Evolutionary conservation across 1,140 invertebrate genomes (phyloP), one percentile per base, ranked within the genome.

Genomic region (Philopotamus ludificatus): DNA sequence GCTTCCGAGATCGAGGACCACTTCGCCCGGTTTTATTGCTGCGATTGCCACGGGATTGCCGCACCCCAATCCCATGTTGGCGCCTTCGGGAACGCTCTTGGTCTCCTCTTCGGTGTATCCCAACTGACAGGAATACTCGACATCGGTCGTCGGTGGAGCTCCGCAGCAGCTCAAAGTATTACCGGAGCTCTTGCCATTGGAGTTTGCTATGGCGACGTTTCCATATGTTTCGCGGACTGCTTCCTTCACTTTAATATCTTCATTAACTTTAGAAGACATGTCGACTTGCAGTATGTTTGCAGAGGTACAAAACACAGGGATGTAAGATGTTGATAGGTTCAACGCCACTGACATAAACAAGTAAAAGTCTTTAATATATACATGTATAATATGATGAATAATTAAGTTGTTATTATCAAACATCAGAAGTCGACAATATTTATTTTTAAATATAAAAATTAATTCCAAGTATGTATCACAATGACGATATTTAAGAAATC

Each of bases 211-310:
- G n/a, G 34, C 34, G 8, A 39, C 34, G 8, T 39, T 39, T 39
- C 34, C 34, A 39, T 39, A 39, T 8, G 34, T 39, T 8, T n/a
- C 8, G 8, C 34, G 8, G n/a, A 39, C 34, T 39, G 34, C n/a
- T 39, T 39, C 34, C n/a, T 39, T 39, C n/a, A 39, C n/a, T n/a
- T 39, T n/a, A n/a, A 39, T 39, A 39, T 39, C 34, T 39, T n/a
- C n/a, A 8, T 39, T 39, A 8, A 39, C 34, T 39, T 39, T n/a
- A n/a, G n/a, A n/a, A n/a, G n/a, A n/a, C n/a, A n/a, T n/a, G n/a
- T n/a, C n/a, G n/a, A n/a, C n/a, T n/a, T n/a, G n/a, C n/a, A n/a
- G n/a, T n/a, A n/a, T n/a, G n/a, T n/a, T n/a, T n/a, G n/a, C n/a
- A n/a, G n/a, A n/a, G n/a, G n/a, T n/a, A n/a, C n/a, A n/a, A n/a